These are phyloP conservation scores for Hyles lineata DNA, from an alignment of 2,888 invertebrate species.

Conservation along the genomic window DNA sequence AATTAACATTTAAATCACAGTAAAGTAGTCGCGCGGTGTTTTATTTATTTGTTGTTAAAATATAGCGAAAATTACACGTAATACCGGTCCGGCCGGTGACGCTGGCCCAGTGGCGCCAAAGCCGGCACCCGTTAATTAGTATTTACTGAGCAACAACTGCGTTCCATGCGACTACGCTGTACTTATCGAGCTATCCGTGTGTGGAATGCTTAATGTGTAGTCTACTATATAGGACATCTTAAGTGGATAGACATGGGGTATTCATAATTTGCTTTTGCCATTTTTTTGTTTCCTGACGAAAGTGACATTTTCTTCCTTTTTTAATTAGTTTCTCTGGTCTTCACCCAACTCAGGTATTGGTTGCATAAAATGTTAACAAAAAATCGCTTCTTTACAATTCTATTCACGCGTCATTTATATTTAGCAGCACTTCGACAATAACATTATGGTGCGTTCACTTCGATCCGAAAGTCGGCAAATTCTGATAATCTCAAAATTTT, in stretches of 20 bases:
- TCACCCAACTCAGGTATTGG: no score
- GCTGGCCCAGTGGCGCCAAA: slow-evolving; percentile 36
- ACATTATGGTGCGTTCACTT: no score
- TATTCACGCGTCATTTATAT: no score
- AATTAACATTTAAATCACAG: neutral
- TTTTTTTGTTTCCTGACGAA: neutral
- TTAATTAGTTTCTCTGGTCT: no score
- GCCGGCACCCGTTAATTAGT: slow-evolving; percentile 51
- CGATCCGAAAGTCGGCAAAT: no score
- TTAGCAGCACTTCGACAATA: no score
- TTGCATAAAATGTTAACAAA: no score
- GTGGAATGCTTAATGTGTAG: neutral
- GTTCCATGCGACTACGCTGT: neutral
- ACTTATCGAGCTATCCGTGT: neutral
- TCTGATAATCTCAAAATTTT: no score
- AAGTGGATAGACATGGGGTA: neutral
- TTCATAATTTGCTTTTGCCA: neutral
- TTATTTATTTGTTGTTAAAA: neutral
- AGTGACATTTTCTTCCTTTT: no score
- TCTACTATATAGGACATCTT: neutral
- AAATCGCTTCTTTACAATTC: no score
- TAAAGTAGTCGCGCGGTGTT: neutral
- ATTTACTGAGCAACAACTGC: slow-evolving; percentile 51
- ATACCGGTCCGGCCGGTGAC: neutral
- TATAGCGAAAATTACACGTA: slow-evolving; percentile 1